These are phyloP conservation scores for Hedychridium roseum DNA, from an alignment of 2,888 invertebrate species.

Conservation along the genomic window DNA sequence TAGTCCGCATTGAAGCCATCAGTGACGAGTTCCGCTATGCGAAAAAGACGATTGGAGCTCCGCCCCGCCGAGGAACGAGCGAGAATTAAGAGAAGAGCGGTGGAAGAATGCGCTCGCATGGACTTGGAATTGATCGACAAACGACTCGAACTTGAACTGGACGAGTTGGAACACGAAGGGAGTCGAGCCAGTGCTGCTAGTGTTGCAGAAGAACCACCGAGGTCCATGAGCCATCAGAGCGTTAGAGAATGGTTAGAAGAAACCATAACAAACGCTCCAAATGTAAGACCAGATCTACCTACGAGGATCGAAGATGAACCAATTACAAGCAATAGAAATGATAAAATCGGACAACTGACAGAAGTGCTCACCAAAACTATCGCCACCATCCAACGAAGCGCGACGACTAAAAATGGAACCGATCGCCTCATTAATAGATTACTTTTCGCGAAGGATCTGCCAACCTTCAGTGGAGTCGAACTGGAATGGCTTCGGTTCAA, in stretches of 20 bases:
- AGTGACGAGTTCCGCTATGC: no score
- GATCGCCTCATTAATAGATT: constrained; percentile 2
- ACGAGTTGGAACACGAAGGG: no score
- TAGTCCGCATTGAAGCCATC: no score
- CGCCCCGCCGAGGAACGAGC: not conserved
- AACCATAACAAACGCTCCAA: not conserved
- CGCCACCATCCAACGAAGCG: not conserved
- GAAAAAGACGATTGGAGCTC: constrained; percentile 1
- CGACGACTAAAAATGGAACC: not conserved
- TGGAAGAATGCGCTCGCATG: not conserved
- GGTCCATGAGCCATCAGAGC: no score
- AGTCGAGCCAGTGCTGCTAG: not conserved
- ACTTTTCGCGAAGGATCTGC: constrained; percentile 3
- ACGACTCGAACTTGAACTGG: not conserved
- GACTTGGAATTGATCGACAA: not conserved
- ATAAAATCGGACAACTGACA: not conserved
- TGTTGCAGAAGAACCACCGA: not conserved
- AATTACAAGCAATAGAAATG: not conserved
- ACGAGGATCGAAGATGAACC: not conserved
- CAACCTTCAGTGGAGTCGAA: constrained; percentile 2
- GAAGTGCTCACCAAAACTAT: not conserved
- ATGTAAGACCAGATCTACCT: no score
- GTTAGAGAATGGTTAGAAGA: not conserved
- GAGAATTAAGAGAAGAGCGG: not conserved
- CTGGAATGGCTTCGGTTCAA: constrained; percentile 14